These are phyloP conservation scores for Scolopax rusticola DNA, from an alignment of 2,797 vertebrate species.

Conservation along the genomic window DNA sequence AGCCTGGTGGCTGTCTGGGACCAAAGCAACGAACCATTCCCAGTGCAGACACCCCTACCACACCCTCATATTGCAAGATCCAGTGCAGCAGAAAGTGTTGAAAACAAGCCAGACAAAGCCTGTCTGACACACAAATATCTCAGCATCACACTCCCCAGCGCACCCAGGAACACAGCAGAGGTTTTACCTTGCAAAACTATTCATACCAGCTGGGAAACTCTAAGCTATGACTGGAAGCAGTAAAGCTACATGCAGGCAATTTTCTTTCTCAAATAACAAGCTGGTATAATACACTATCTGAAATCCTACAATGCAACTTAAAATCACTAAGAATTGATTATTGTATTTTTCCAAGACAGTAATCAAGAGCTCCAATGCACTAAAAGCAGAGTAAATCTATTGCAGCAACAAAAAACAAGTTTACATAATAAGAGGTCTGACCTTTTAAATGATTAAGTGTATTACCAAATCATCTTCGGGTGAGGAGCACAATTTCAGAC, in stretches of 20 bases:
- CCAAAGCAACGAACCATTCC: neutral
- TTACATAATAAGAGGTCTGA: constrained; percentile 55
- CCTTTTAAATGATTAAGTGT: constrained; percentile 44
- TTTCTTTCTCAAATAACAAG: neutral
- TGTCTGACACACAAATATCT: neutral
- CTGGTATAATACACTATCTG: neutral
- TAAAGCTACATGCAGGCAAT: neutral
- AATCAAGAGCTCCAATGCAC: neutral
- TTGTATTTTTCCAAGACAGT: neutral
- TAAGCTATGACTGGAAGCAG: neutral
- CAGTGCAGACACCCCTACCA: neutral
- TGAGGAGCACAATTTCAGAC: constrained; percentile 46
- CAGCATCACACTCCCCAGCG: neutral
- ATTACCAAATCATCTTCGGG: constrained; percentile 40
- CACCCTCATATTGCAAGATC: constrained; percentile 21
- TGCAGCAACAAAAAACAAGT: constrained; percentile 18
- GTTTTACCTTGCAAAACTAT: neutral
- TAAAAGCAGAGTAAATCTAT: neutral
- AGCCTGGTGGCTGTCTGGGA: neutral
- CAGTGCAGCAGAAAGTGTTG: neutral
- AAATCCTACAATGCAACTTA: neutral
- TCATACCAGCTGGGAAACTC: neutral
- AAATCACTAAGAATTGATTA: neutral
- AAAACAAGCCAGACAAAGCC: constrained; percentile 1
- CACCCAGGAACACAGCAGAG: neutral